A percentile compares a stretch with the other conserved stretches of the same genome.
Evolutionary conservation across 2,113 vertebrate species (phyloP).

Genomic region (Anguilla japonica): DNA sequence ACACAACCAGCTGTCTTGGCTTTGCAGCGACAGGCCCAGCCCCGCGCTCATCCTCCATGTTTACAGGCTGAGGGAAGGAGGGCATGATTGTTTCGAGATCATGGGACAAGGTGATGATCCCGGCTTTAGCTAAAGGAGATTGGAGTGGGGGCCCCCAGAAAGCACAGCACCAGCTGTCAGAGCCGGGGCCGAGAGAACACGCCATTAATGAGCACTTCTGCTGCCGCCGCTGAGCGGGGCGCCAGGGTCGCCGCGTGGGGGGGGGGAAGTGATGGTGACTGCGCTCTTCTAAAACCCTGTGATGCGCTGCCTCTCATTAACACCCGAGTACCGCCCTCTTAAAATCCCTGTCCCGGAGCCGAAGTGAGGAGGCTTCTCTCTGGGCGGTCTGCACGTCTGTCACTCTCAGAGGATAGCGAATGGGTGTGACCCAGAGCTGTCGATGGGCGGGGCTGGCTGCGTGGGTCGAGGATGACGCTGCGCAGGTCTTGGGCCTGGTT

Average conservation of each 20-base stretch:
- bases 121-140: conserved; percentile 25
- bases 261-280: neutral
- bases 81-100: conserved; percentile 5
- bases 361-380: neutral
- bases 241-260: neutral
- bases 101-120: conserved; percentile 14
- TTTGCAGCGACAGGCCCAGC: neutral
- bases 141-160: neutral
- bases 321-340: neutral
- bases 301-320: neutral
- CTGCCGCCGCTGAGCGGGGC: neutral
- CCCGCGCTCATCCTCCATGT: neutral
- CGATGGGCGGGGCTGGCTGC: neutral
- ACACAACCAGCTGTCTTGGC: neutral
- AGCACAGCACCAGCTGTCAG: conserved; percentile 13
- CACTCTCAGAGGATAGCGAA: neutral
- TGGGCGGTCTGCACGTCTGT: neutral
- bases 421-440: neutral
- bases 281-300: neutral
- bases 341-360: neutral
- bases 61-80: neutral
- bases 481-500: neutral
- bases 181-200: neutral
- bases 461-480: neutral
- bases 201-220: neutral